These are phyloP conservation scores for Lasiurus borealis DNA, from an alignment of 2,113 vertebrate species.

Conservation along the genomic window DNA sequence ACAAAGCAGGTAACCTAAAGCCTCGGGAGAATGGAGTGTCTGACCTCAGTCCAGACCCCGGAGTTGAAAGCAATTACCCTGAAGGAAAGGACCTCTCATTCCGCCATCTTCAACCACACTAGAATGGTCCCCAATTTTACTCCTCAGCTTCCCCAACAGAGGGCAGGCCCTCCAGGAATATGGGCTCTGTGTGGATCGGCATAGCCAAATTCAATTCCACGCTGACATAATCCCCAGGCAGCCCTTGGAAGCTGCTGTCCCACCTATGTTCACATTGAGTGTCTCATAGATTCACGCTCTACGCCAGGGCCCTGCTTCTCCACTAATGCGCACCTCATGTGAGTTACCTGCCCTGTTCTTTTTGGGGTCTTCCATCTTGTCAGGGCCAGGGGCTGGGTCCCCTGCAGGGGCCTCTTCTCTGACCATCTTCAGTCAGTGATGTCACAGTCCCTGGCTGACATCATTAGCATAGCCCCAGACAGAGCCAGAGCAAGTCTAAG, in stretches of 20 bases:
- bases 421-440: slow-evolving; percentile 55
- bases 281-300: not conserved
- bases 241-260: not conserved
- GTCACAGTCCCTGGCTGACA: slow-evolving; percentile 78
- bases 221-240: not conserved
- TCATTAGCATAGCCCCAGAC: slow-evolving; percentile 17
- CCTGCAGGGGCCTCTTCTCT: not conserved
- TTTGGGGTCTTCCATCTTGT: slow-evolving; percentile 56
- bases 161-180: not conserved
- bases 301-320: not conserved
- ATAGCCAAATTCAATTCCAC: not conserved
- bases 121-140: not conserved
- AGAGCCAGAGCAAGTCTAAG: not conserved
- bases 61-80: not conserved
- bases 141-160: too few relatives aligned
- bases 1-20: not conserved
- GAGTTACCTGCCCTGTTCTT: slow-evolving; percentile 64
- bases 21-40: not conserved
- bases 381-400: not conserved
- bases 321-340: not conserved
- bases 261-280: too few relatives aligned
- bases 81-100: too few relatives aligned
- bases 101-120: not conserved
- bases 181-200: not conserved
- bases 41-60: not conserved